These are phyloP conservation scores for Magallana angulata DNA, from an alignment of 1,140 invertebrate genomes.

Conservation along the genomic window DNA sequence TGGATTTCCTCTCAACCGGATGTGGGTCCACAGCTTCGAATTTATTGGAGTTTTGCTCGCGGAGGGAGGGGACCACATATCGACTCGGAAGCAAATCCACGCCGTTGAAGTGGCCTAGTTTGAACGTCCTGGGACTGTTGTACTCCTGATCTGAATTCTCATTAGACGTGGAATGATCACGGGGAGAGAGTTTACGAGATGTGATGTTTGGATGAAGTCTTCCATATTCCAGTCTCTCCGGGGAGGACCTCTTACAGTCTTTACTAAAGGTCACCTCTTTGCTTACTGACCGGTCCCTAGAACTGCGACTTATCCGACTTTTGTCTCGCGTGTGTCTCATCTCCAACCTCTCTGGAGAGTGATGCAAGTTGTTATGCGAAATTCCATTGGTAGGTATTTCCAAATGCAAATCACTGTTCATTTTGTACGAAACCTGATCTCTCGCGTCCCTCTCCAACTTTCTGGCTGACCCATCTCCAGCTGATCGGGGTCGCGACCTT, in stretches of 20 bases:
- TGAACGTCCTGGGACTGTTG: constrained; percentile 11
- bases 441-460: not conserved
- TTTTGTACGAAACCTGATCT: not conserved
- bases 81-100: constrained; percentile 26
- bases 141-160: constrained; percentile 50
- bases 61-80: not conserved
- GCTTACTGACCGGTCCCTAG: constrained; percentile 27
- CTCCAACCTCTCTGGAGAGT: not conserved
- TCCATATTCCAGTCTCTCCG: constrained; percentile 25
- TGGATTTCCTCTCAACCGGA: constrained; percentile 29
- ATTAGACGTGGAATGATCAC: constrained; percentile 48
- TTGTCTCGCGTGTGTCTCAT: not conserved
- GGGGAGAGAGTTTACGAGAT: constrained; percentile 44
- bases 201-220: constrained; percentile 43
- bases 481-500: not conserved
- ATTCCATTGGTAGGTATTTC: not conserved
- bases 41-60: constrained; percentile 18
- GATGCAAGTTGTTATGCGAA: not conserved
- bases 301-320: constrained; percentile 6
- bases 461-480: constrained; percentile 16
- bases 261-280: constrained; percentile 42
- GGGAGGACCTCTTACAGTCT: constrained; percentile 31
- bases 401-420: constrained; percentile 32
- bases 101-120: constrained; percentile 35
- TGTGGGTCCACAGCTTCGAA: constrained; percentile 47